Base-by-base conservation (phyloP, 2,888 invertebrate species). In the Ganaspis brasiliensis region DNA sequence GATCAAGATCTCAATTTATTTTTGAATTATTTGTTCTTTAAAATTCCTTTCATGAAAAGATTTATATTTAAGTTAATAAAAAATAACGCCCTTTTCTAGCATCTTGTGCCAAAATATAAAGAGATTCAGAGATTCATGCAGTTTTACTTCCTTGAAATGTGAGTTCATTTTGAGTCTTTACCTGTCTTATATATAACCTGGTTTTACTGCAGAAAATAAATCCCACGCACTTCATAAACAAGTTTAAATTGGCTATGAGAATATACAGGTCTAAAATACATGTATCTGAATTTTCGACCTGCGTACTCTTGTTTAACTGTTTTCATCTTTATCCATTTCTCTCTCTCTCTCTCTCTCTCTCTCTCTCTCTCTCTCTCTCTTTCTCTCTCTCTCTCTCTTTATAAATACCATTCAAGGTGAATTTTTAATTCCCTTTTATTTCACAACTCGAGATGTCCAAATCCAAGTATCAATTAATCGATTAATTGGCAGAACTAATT, bases 391-490 rank as follows among this genome's bases (percentile, higher is more conserved):
- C 61, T 57, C 72, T 71, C 37, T n/a, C 16, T 16, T 45, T 72
- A 63, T 37, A 55, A 45, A 4, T 45, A 45, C 14, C n/a, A 45
- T 45, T 45, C 14, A 45, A 12, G n/a, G 14, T 45, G 19, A 2
- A 72, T 70, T 79, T 77, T 80, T 76, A 78, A 79, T 76, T 59
- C 75, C 76, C 57, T 73, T 52, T 52, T n/a, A n/a, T 35, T 76
- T 71, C 77, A 81, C 76, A 52, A 52, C 19, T 9, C 1, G 52
- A 49, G 49, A n/a, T 52, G 16, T 9, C 19, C 52, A 52, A 52
- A 49, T n/a, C 52, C 9, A 19, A 5, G 19, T 45, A 9, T 4
- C 24, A 67, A n/a, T 67, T 40, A 67, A 16, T 67, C 24, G 40
- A 45, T 40, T 45, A 67, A 67, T 67, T 67, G 45, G 21, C 24